Evolutionary conservation across 2,797 vertebrate species (phyloP), one percentile per base, ranked within the genome.

Genomic region (Sylvia borin): DNA sequence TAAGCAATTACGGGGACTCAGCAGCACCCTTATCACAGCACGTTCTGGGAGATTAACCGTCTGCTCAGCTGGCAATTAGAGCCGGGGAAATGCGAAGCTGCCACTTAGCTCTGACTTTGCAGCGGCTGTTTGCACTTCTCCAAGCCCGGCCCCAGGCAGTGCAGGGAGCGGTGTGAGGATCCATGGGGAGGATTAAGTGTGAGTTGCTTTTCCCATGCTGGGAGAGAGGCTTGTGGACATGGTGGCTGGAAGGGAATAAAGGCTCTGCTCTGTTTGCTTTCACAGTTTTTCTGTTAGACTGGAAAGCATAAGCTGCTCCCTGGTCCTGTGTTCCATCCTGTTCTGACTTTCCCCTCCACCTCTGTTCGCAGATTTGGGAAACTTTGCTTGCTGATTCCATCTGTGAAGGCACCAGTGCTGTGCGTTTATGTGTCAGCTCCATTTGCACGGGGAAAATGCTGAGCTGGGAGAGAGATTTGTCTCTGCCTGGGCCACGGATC

Each of bases 31-130:
- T 85, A 96, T 96, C 88, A 66, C 92, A 88, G 61, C 84, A 38
- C 11, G 64, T 82, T 94, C 87, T 43, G 9, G 13, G 80, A 85
- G 90, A 97, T 96, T 95, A 96, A 51, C 78, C 29, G 67, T n/a
- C 93, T 97, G 93, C 88, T 71, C 83, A 92, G 82, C 64, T 81
- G 77, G 91, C 94, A 96, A 94, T 96, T 90, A 90, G 66, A 79
- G 95, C 76, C 38, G 71, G 80, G 77, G 70, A 93, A 92, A 95
- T 89, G 92, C 90, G 90, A 91, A 96, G 53, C 92, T 95, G 92
- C 81, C 89, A 85, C 95, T 93, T 90, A 83, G 72, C 87, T 87
- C 84, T 68, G 95, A 83, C 91, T 96, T 85, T 48, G 67, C 36
- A 62, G 93, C 1, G 20, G 65, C 84, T 95, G 61, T 80, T 94